These are phyloP conservation scores for Chelon labrosus DNA, from an alignment of 2,797 vertebrate genomes.

Conservation along the genomic window DNA sequence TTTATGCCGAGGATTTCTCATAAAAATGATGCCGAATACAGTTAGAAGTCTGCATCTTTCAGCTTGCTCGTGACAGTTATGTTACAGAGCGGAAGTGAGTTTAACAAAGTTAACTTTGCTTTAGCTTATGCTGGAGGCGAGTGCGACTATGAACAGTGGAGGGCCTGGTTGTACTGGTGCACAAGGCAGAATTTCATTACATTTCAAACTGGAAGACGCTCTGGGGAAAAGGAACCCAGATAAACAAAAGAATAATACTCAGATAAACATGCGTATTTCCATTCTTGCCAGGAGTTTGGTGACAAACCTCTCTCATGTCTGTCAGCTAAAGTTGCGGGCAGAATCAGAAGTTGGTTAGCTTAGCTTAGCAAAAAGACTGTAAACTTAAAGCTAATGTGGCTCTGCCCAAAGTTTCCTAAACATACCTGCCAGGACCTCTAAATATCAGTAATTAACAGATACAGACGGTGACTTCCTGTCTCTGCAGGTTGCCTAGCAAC, in stretches of 20 bases:
- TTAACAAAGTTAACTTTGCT: constrained; percentile 9
- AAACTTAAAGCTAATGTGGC: not conserved
- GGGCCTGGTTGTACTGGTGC: not conserved
- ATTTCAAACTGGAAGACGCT: not conserved
- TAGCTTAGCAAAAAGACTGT: not conserved
- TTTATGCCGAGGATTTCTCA: not conserved
- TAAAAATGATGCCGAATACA: not conserved
- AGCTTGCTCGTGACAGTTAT: constrained; percentile 4
- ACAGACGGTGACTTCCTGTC: not conserved
- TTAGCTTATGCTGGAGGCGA: not conserved
- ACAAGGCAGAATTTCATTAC: not conserved
- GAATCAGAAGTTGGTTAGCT: not conserved
- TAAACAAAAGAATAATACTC: not conserved
- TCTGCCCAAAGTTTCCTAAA: not conserved
- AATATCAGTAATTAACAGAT: not conserved
- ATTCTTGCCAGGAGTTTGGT: not conserved
- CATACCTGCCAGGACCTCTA: not conserved
- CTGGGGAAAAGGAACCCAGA: not conserved
- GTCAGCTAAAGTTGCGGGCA: not conserved
- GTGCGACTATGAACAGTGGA: not conserved
- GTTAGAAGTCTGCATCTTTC: constrained; percentile 2
- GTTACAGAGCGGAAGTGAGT: not conserved
- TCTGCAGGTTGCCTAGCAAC: constrained; percentile 20
- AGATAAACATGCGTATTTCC: not conserved
- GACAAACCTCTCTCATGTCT: not conserved